phyloP scores from a whole-genome alignment of 2,113 vertebrate species.

The Chionodraco myersi region DNA sequence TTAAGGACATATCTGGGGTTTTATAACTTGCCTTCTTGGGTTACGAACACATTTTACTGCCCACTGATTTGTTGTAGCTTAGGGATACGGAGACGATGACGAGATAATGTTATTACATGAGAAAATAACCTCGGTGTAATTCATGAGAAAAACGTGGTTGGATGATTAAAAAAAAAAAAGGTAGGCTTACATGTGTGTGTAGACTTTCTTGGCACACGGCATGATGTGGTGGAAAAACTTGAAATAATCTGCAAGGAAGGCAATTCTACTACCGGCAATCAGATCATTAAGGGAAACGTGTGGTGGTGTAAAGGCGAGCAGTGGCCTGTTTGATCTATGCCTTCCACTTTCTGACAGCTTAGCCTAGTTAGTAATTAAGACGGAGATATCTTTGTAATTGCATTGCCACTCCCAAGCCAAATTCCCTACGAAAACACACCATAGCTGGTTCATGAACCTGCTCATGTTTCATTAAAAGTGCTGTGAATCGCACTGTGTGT shows the following conservation, averaged over 20 bases:
- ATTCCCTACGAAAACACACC: constrained; percentile 70
- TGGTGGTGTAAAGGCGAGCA: constrained; percentile 29
- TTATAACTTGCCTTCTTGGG: constrained; percentile 37
- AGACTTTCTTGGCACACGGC: not conserved
- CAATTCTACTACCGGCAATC: constrained; percentile 16
- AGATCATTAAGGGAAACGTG: constrained; percentile 25
- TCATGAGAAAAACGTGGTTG: not conserved
- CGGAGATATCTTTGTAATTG: constrained; percentile 69
- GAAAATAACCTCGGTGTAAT: constrained; percentile 24
- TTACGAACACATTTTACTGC: constrained; percentile 43
- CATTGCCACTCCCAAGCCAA: constrained; percentile 69
- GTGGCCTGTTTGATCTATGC: constrained; percentile 49
- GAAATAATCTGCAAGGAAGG: constrained; percentile 16
- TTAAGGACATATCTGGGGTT: constrained; percentile 51
- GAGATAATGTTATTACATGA: constrained; percentile 21
- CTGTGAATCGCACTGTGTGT: constrained; percentile 73
- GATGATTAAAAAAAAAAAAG: constrained; percentile 7
- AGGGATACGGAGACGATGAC: constrained; percentile 6
- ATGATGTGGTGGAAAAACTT: constrained; percentile 22
- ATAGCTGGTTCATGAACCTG: constrained; percentile 69
- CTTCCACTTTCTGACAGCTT: constrained; percentile 64
- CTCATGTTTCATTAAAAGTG: constrained; percentile 76
- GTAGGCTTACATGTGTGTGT: not conserved
- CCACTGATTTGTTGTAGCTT: not conserved
- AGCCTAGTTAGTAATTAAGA: constrained; percentile 76